Evolutionary conservation across 2,888 invertebrate genomes (phyloP), one percentile per base, ranked within the genome.

Genomic region (Drymonia ruficornis): DNA sequence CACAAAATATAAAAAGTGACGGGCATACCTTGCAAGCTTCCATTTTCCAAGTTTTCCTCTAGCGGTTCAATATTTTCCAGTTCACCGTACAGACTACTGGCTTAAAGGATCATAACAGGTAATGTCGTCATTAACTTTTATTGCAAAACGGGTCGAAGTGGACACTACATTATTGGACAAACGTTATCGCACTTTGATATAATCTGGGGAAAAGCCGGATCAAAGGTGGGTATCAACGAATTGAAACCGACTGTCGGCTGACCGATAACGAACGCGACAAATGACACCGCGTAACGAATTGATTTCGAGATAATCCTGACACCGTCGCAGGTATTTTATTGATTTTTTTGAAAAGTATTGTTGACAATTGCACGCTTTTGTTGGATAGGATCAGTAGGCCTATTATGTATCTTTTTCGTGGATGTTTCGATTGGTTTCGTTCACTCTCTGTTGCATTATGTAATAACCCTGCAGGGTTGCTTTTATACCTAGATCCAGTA

Each of bases 211-310:
- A 78, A 78, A 83, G 80, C 76, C 79, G 76, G 81, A 70, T 80
- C 74, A 75, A 76, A 76, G 76, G 78, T 74, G 69, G 76, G 66
- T 76, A 77, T 80, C 74, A 70, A 70, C 68, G 76, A 81, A 83
- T 84, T 83, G 81, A 86, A 84, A 76, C 71, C 72, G 74, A 67
- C 74, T 80, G 84, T 81, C 79, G 76, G 65, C 68, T 82, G 85
- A 81, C 78, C 80, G 79, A 78, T 77, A 70, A 64, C 76, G 70
- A 81, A 75, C 60, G 72, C 74, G 71, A 75, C 78, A 80, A 83
- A 83, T 81, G 82, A 81, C 78, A 76, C 65, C 65, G 74, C 70
- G 76, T 80, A 76, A 81, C 79, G 80, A 74, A 77, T 78, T 79
- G 76, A 77, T 78, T 76, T 71, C 73, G 65, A 76, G 68, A 78